Evolutionary conservation across 2,888 invertebrate genomes (phyloP), one percentile per base, ranked within the genome.

Genomic region (Tetramorium bicarinatum): DNA sequence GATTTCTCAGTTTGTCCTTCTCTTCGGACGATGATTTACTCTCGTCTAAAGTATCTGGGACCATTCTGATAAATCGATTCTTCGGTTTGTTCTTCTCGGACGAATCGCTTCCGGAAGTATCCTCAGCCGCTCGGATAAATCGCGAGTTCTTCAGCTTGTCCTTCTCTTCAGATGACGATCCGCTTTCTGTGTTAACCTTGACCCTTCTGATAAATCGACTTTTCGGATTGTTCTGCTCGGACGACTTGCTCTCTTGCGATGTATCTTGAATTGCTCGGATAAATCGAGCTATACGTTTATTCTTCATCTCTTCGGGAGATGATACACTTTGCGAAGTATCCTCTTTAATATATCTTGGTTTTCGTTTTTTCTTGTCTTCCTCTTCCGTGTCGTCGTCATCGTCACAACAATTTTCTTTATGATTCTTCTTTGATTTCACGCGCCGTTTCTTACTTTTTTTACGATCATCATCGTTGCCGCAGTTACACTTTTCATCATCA

Each of bases 21-120:
- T 77, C n/a, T 21, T 77, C 79, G 25, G 47, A 59, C n/a, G 69
- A 79, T 52, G 56, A 69, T 67, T 59, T 69, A 79, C 44, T 71
- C 25, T 59, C 11, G 29, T 15, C 47, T 15, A 52, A 44, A 59
- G 62, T 44, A 59, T 62, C 29, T 34, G n/a, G 21, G 66, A 49
- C 15, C 44, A 21, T 61, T 71, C 62, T 61, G 75, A 75, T 21
- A 47, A 38, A 29, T 79, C 72, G 74, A 25, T 29, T 54, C 77
- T 77, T 66, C 66, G 4, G 66, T 66, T 66, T 59, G 59, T 71
- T 77, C 56, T 79, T 74, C 64, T 59, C 47, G 66, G 61, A 61
- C 66, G 49, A 59, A 2, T 52, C 44, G 49, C 41, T 41, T 62
- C 56, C 47, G 47, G 61, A 75, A 49, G 15, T 49, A 29, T 75